Conservation (phyloP, 2,797 vertebrate species). For the Platyrinchus mystaceus region DNA sequence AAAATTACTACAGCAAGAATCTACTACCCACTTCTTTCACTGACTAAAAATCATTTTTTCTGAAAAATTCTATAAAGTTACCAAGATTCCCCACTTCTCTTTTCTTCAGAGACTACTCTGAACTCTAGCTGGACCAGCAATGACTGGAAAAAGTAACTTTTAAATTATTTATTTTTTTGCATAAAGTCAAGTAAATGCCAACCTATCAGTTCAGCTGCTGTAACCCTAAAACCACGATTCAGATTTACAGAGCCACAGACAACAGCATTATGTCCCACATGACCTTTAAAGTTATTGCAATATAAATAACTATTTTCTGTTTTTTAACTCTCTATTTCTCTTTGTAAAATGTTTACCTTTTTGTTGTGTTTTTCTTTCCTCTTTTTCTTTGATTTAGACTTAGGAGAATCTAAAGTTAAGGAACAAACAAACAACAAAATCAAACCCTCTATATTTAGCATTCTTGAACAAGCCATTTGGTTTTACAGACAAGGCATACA, state of each 20-base stretch:
- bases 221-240: not conserved
- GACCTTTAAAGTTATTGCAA: not conserved
- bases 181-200: not conserved
- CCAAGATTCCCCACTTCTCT: not conserved
- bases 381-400: slow-evolving; percentile 86
- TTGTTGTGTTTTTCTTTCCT: slow-evolving; percentile 87
- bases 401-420: slow-evolving; percentile 65
- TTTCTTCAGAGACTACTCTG: not conserved
- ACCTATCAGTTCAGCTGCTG: not conserved
- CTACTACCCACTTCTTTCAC: not conserved
- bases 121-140: not conserved
- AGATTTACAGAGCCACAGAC: not conserved
- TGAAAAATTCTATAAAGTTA: not conserved
- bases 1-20: not conserved
- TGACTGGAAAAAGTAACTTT: not conserved
- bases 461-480: not conserved
- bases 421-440: not conserved
- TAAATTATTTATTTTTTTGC: not conserved
- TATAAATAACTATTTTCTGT: not conserved
- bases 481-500: not conserved
- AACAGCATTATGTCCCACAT: not conserved
- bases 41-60: not conserved
- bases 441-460: not conserved
- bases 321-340: not conserved
- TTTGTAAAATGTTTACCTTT: slow-evolving; percentile 76